Evolutionary conservation across 2,797 vertebrate species (phyloP).

Genomic region (Nannoperca australis): DNA sequence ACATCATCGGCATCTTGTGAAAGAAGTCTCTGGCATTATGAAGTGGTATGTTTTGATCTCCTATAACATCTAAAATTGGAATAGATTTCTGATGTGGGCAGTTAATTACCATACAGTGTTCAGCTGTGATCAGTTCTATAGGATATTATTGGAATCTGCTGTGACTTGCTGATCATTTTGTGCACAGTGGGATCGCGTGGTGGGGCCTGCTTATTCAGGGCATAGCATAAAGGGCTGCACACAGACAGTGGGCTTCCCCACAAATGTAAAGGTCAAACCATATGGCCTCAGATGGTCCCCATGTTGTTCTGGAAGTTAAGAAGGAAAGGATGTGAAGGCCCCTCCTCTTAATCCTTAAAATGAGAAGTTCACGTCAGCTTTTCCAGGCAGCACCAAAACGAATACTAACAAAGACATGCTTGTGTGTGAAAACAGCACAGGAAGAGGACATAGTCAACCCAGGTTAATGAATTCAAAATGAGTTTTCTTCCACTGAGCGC

Average conservation of each 20-base stretch:
- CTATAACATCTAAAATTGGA: background rate
- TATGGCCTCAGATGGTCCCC: slow-evolving; percentile 23
- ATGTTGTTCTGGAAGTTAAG: slow-evolving; percentile 46
- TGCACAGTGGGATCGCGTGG: slow-evolving; percentile 37
- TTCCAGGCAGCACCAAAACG: slow-evolving; percentile 12
- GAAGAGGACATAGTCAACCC: background rate
- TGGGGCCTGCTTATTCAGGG: slow-evolving; percentile 46
- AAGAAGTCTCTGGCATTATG: background rate
- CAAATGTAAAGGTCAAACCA: slow-evolving; percentile 44
- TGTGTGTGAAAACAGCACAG: slow-evolving; percentile 53
- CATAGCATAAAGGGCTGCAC: slow-evolving; percentile 34
- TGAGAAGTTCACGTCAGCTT: slow-evolving; percentile 21
- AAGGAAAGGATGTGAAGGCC: slow-evolving; percentile 17
- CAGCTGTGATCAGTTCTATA: slow-evolving; percentile 6
- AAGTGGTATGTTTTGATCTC: background rate
- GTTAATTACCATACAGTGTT: background rate
- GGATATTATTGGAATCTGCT: background rate
- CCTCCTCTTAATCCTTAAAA: slow-evolving; percentile 21
- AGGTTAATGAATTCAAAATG: background rate
- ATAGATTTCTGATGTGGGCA: background rate
- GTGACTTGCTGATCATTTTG: slow-evolving; percentile 32
- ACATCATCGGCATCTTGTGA: background rate
- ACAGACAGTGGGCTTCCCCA: slow-evolving; percentile 18
- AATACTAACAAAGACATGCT: slow-evolving; percentile 44
- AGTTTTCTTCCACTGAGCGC: background rate